Conservation (phyloP, 2,797 vertebrate species). For the Micropoecilia bifurca region DNA sequence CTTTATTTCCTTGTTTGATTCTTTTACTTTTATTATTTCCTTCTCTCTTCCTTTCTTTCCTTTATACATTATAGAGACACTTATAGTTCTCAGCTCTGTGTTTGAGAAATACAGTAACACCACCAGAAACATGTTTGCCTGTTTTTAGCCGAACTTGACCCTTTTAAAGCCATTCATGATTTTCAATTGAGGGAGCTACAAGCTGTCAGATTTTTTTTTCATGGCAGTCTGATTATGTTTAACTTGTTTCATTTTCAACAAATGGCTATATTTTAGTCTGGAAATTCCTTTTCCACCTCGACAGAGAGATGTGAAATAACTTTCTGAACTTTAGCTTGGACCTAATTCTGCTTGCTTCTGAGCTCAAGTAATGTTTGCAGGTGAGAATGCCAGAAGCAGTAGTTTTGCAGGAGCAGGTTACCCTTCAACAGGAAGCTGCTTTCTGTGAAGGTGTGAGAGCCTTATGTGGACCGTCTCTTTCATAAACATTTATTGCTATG, state of each 20-base stretch:
- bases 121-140: not conserved
- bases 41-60: not conserved
- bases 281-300: not conserved
- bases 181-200: not conserved
- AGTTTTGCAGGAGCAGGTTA: not conserved
- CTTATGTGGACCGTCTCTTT: not conserved
- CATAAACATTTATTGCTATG: not conserved
- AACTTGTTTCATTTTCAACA: not conserved
- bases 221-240: not conserved
- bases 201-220: not conserved
- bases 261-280: not conserved
- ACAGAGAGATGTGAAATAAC: conserved; percentile 16
- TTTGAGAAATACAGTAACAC: not conserved
- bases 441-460: conserved; percentile 11
- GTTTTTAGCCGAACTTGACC: not conserved
- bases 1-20: too few relatives aligned
- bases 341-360: not conserved
- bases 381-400: not conserved
- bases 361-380: not conserved
- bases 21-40: too few relatives aligned
- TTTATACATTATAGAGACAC: not conserved
- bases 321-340: not conserved
- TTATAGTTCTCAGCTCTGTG: not conserved
- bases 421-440: not conserved
- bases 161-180: not conserved